phyloP scores from a whole-genome alignment of 2,888 invertebrate genomes.

The Perizoma affinitatum region DNA sequence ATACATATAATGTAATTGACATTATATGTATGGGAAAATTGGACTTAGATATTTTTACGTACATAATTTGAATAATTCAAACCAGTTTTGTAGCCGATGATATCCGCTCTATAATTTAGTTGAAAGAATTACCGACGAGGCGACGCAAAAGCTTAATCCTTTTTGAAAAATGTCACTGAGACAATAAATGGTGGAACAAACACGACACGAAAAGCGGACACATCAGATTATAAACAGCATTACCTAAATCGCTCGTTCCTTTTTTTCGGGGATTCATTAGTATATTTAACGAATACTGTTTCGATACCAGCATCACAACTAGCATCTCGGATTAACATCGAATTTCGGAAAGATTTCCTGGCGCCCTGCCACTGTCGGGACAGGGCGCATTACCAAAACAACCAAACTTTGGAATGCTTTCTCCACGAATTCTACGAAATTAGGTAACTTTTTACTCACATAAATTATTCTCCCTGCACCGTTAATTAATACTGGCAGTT shows the following conservation, averaged over 20 bases:
- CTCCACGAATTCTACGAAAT: constrained; percentile 52
- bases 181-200: constrained; percentile 52
- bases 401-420: constrained; percentile 52
- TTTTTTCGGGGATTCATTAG: constrained; percentile 56
- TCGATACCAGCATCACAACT: constrained; percentile 37
- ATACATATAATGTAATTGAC: constrained; percentile 25
- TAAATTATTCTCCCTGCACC: constrained; percentile 41
- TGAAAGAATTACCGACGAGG: constrained; percentile 46
- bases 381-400: constrained; percentile 54
- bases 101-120: constrained; percentile 51
- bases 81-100: constrained; percentile 33
- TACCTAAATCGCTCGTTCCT: constrained; percentile 42
- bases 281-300: constrained; percentile 56
- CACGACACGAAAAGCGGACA: constrained; percentile 55
- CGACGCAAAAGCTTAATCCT: constrained; percentile 49
- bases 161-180: constrained; percentile 59
- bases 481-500: constrained; percentile 33
- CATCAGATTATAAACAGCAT: constrained; percentile 53
- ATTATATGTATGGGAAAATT: no score
- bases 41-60: constrained; percentile 5
- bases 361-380: constrained; percentile 53
- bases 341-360: constrained; percentile 46
- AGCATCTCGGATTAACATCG: constrained; percentile 16
- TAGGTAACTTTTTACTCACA: constrained; percentile 48
- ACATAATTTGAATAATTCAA: constrained; percentile 24